Conservation (phyloP, 2,888 invertebrate genomes). For the Chirona hameri region DNA sequence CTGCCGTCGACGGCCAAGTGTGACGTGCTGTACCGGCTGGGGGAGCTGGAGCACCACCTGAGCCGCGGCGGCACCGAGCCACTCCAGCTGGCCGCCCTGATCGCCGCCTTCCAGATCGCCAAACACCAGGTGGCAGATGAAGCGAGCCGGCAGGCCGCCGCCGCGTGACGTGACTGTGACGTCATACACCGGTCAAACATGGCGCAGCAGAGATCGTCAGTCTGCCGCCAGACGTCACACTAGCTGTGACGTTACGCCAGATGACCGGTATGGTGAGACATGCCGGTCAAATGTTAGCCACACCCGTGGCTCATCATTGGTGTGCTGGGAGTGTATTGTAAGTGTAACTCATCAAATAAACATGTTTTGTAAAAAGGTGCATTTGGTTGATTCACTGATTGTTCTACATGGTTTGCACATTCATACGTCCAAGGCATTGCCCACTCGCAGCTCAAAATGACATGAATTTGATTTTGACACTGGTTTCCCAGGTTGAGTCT, state of each 20-base stretch:
- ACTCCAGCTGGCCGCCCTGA: constrained; percentile 80
- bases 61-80: constrained; percentile 83
- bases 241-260: neutral
- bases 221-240: too few relatives aligned
- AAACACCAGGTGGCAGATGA: constrained; percentile 23
- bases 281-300: too few relatives aligned
- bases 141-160: neutral
- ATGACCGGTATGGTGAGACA: too few relatives aligned
- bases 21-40: constrained; percentile 76
- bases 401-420: too few relatives aligned
- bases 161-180: neutral
- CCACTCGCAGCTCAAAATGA: too few relatives aligned
- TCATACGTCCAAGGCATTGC: too few relatives aligned
- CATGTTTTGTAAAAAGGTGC: neutral
- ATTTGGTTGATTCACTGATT: neutral
- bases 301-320: too few relatives aligned
- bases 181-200: neutral
- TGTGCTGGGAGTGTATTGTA: too few relatives aligned
- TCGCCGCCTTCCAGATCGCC: constrained; percentile 72
- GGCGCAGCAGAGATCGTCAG: neutral
- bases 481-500: too few relatives aligned
- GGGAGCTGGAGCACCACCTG: constrained; percentile 82
- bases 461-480: too few relatives aligned
- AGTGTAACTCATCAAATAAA: neutral
- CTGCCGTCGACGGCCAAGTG: constrained; percentile 75